Percentiles rank a stretch among this genome's conserved stretches.
These are phyloP conservation scores for Apamea epomidion DNA, from an alignment of 2,888 invertebrate genomes.

Conservation along the genomic window DNA sequence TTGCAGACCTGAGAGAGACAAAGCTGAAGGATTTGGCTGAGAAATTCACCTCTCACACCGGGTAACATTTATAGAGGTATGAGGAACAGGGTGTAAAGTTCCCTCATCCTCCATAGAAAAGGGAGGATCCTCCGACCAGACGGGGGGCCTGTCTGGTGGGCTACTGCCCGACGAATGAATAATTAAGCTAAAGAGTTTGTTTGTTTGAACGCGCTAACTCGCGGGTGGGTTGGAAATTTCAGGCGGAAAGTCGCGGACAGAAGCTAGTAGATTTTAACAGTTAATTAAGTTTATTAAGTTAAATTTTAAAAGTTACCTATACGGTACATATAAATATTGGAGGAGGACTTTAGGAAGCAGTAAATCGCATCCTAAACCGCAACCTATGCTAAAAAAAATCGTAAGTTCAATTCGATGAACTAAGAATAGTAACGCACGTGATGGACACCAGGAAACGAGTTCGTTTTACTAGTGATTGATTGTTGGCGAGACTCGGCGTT, in stretches of 20 bases:
- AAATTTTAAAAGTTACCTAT: no score
- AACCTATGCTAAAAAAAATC: background rate
- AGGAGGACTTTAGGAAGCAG: background rate
- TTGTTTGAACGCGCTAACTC: no score
- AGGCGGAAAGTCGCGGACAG: no score
- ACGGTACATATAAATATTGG: no score
- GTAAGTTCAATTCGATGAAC: conserved; percentile 6
- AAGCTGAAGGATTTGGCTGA: background rate
- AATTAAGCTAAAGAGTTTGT: no score
- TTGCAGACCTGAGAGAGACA: background rate
- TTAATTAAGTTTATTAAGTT: no score
- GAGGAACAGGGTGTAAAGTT: background rate
- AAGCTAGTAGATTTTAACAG: no score
- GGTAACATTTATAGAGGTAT: background rate
- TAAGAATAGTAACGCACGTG: conserved; percentile 37
- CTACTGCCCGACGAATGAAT: no score
- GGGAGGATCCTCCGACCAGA: no score
- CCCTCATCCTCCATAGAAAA: no score
- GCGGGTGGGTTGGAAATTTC: no score
- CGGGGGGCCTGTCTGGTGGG: no score
- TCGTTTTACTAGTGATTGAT: conserved; percentile 61
- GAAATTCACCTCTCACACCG: background rate
- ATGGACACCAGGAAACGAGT: conserved; percentile 61
- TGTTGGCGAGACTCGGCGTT: conserved; percentile 53
- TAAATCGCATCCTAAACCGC: background rate